Base-by-base conservation (phyloP, 2,113 vertebrate genomes). In the Dolichallabes microphthalmus region DNA sequence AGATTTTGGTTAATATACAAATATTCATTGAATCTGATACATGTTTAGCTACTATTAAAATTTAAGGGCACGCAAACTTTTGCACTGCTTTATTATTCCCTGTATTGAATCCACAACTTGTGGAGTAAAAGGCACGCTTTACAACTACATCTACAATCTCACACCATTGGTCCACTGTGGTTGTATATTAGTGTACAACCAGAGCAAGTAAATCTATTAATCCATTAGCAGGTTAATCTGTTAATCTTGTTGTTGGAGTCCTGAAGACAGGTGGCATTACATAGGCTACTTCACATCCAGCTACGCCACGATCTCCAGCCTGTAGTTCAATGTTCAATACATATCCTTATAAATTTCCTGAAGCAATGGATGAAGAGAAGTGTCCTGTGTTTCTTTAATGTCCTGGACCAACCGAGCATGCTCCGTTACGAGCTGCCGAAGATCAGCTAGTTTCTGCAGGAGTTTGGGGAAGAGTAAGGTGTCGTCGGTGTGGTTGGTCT, bases 341-440 rank as follows among this genome's bases (percentile, higher is more conserved):
- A 99, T 98, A 92, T 98, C 98, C 90, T 93, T 95, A 94, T 98
- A 99, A 88, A 98, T 99, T 89, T 99, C 98, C 84, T 99, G 98
- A 90, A 99, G 93, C 83, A 98, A 94, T 8, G 97, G 97, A 88
- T 99, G 98, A 84, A 99, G 95, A 1, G 96, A 95, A 0, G 97
- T 95, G 17, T 98, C 98, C 91, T 98, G 96, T 0, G 94, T 96
- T 89, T 94, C 96, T 90, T 98, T 97, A 90, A 99, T 98, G 85
- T 97, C 93, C 92, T 98, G 97, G 79, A 99, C 96, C 27, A 99
- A 92, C 80, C 96, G 95, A 0, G 97, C 97, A 0, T 99, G 98
- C 92, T 99, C 97, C 0, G 98, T 99, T 89, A 99, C 97, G 58
- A 99, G 95, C 86, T 98, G 96, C 39, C 97, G 93, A 32, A 99